Percentiles rank a stretch among this genome's conserved stretches.
These are phyloP conservation scores for Ooceraea biroi DNA, from an alignment of 1,140 invertebrate genomes.

Conservation along the genomic window DNA sequence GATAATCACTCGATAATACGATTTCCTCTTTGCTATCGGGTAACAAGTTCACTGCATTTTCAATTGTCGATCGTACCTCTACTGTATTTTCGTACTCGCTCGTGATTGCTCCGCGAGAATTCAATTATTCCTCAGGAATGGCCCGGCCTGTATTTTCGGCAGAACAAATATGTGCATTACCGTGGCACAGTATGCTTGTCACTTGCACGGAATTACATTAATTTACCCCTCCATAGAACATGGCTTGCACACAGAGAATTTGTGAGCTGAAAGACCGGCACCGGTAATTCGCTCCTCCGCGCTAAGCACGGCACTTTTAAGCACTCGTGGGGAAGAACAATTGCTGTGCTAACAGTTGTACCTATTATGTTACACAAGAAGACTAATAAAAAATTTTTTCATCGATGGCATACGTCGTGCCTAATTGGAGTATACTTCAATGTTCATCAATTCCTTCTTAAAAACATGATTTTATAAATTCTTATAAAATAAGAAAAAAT, in stretches of 20 bases:
- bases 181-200: slow-evolving; percentile 39
- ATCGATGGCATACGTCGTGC: neutral
- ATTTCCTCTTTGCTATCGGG: slow-evolving; percentile 24
- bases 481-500: neutral
- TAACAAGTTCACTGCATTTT: slow-evolving; percentile 3
- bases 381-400: neutral
- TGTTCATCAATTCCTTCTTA: too few species aligned
- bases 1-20: slow-evolving; percentile 4
- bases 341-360: slow-evolving; percentile 15
- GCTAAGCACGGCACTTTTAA: slow-evolving; percentile 39
- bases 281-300: slow-evolving; percentile 15
- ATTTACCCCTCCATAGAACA: slow-evolving; percentile 38
- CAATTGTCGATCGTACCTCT: slow-evolving; percentile 12
- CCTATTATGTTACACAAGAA: neutral
- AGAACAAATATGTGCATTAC: slow-evolving; percentile 47
- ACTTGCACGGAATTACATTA: slow-evolving; percentile 62
- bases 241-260: slow-evolving; percentile 43
- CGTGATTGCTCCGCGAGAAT: slow-evolving; percentile 45
- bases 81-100: slow-evolving; percentile 46
- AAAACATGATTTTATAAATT: neutral
- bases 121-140: slow-evolving; percentile 62
- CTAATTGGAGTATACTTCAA: neutral
- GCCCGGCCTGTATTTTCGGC: slow-evolving; percentile 41
- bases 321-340: neutral
- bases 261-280: slow-evolving; percentile 23